Conservation (phyloP, 2,888 invertebrate genomes). For the Amiota mariae region DNA sequence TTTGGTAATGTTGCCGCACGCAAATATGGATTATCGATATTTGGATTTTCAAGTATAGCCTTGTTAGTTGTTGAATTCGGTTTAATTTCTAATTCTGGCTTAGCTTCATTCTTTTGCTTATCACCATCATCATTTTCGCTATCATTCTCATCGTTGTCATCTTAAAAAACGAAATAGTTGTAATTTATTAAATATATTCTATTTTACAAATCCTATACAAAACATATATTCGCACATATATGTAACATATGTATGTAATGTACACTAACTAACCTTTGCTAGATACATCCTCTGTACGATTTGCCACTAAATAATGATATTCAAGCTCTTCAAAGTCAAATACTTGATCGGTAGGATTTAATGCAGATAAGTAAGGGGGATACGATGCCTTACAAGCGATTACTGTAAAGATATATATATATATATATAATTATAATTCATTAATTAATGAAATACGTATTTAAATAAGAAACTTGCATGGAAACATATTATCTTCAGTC, state of each 20-base stretch:
- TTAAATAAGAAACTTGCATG: constrained; percentile 77
- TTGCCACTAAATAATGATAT: constrained; percentile 81
- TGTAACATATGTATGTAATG: background rate
- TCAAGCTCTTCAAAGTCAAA: constrained; percentile 91
- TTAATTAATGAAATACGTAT: background rate
- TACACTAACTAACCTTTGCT: constrained; percentile 71
- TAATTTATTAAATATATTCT: no score
- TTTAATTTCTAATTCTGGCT: constrained; percentile 72
- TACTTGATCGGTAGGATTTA: constrained; percentile 94
- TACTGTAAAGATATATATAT: constrained; percentile 75
- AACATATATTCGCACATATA: no score
- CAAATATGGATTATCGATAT: constrained; percentile 85
- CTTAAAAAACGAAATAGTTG: no score
- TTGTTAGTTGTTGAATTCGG: constrained; percentile 73
- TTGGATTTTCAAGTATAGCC: constrained; percentile 74
- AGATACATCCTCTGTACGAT: constrained; percentile 78
- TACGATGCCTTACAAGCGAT: constrained; percentile 89
- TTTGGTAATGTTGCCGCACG: constrained; percentile 74
- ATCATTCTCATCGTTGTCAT: constrained; percentile 72
- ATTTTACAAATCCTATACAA: no score
- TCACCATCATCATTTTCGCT: constrained; percentile 71
- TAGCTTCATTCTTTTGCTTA: constrained; percentile 68
- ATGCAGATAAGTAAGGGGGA: constrained; percentile 88
- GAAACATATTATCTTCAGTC: constrained; percentile 91
- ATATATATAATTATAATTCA: background rate